Evolutionary conservation across 2,888 invertebrate genomes (phyloP).

Genomic region (Caenorhabditis uteleia): DNA sequence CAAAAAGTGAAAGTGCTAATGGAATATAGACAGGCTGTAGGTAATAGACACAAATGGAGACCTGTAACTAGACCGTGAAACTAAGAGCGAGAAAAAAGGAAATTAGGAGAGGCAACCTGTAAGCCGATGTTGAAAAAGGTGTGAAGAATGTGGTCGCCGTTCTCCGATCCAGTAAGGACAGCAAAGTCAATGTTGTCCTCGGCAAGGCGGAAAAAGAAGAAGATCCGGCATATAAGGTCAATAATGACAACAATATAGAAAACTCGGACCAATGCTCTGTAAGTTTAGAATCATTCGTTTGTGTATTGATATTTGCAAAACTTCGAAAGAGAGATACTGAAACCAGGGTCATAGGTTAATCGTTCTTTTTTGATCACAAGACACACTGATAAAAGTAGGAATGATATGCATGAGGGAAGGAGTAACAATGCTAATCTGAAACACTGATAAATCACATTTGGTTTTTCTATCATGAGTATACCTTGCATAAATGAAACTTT

Average conservation of each 20-base stretch:
- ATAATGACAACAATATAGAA: conserved; percentile 27
- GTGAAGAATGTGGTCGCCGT: conserved; percentile 24
- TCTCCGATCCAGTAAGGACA: conserved; percentile 35
- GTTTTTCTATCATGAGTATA: conserved; percentile 1
- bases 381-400: conserved; percentile 32
- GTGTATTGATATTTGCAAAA: conserved; percentile 11
- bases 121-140: conserved; percentile 24
- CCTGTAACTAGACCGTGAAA: no score
- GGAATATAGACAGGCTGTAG: conserved; percentile 33
- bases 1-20: conserved; percentile 22
- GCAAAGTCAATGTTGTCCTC: conserved; percentile 39
- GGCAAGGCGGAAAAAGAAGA: conserved; percentile 30
- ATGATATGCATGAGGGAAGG: conserved; percentile 23
- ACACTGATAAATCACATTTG: conserved; percentile 4
- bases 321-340: conserved; percentile 33
- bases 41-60: conserved; percentile 27
- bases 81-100: conserved; percentile 20
- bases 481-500: conserved; percentile 35
- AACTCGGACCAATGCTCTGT: conserved; percentile 24
- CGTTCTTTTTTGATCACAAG: conserved; percentile 21
- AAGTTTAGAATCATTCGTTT: conserved; percentile 6
- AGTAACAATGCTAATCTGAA: conserved; percentile 34
- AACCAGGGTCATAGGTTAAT: conserved; percentile 38
- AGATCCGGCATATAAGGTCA: conserved; percentile 26
- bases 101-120: conserved; percentile 12